Conservation (phyloP, 2,797 vertebrate species). For the Chelon auratus region DNA sequence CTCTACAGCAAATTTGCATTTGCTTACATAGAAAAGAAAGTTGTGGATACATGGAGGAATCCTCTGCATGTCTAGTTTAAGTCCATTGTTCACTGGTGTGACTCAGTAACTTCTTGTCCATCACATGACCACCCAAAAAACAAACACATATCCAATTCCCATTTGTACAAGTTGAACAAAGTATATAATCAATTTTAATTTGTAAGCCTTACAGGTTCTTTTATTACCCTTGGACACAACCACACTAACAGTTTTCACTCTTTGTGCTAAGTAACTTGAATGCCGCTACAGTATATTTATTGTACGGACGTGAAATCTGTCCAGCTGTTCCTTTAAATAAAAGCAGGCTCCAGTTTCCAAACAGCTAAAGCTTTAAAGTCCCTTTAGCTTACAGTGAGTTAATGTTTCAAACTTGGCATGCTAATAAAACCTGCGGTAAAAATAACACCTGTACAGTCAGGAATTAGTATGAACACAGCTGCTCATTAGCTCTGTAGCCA, state of each 20-base stretch:
- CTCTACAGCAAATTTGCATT: constrained; percentile 7
- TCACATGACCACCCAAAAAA: background rate
- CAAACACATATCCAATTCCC: background rate
- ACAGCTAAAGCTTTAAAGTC: background rate
- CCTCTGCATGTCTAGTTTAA: too few relatives aligned
- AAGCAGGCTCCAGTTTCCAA: too few relatives aligned
- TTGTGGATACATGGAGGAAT: background rate
- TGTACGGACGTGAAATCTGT: too few relatives aligned
- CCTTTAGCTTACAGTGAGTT: constrained; percentile 6
- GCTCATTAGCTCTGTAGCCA: constrained; percentile 55
- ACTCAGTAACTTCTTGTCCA: background rate
- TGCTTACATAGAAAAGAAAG: background rate
- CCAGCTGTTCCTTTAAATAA: background rate
- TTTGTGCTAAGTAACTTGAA: background rate
- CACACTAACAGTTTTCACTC: background rate
- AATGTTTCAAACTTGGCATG: constrained; percentile 38
- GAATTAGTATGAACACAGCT: constrained; percentile 50
- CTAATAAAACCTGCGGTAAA: constrained; percentile 32
- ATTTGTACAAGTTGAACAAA: background rate
- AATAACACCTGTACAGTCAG: constrained; percentile 55
- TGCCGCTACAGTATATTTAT: background rate
- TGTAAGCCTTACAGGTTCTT: background rate
- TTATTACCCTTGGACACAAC: background rate
- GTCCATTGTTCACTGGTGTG: background rate
- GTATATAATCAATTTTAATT: background rate